Evolutionary conservation across 2,113 vertebrate genomes (phyloP).

Genomic region (Tiliqua scincoides): DNA sequence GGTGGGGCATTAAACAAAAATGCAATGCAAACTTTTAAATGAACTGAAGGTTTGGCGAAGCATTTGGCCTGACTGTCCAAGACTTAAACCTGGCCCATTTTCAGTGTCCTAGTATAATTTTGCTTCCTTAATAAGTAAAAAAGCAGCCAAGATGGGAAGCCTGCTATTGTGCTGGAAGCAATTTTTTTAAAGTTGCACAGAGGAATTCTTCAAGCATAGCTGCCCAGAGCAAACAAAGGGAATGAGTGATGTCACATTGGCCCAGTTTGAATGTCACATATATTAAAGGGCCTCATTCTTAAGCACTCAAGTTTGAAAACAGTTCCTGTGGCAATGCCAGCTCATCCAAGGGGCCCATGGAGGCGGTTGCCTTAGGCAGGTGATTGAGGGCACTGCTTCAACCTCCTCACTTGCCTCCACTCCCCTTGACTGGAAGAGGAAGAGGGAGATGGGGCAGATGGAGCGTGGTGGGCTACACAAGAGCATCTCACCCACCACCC

Average conservation of each 20-base stretch:
- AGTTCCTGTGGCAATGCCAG: too few relatives aligned
- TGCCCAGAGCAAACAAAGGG: not conserved
- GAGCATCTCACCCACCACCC: too few relatives aligned
- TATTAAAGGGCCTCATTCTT: not conserved
- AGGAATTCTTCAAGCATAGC: not conserved
- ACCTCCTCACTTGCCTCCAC: too few relatives aligned
- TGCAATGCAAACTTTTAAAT: not conserved
- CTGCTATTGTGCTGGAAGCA: not conserved
- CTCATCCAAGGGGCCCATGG: too few relatives aligned
- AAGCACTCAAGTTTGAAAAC: not conserved
- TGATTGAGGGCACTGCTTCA: too few relatives aligned
- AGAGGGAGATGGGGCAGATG: too few relatives aligned
- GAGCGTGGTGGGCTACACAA: too few relatives aligned
- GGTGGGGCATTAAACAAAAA: not conserved
- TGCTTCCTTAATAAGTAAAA: not conserved
- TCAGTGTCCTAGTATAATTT: too few relatives aligned
- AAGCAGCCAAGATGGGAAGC: not conserved
- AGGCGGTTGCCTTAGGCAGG: too few relatives aligned
- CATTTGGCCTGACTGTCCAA: not conserved
- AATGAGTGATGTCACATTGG: not conserved
- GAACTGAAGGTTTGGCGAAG: not conserved
- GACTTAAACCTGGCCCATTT: not conserved
- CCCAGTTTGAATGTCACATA: not conserved
- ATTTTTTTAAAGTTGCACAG: not conserved
- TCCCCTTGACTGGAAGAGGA: too few relatives aligned